phyloP scores from a whole-genome alignment of 2,888 invertebrate species.

The Scrobipalpa atriplicella region DNA sequence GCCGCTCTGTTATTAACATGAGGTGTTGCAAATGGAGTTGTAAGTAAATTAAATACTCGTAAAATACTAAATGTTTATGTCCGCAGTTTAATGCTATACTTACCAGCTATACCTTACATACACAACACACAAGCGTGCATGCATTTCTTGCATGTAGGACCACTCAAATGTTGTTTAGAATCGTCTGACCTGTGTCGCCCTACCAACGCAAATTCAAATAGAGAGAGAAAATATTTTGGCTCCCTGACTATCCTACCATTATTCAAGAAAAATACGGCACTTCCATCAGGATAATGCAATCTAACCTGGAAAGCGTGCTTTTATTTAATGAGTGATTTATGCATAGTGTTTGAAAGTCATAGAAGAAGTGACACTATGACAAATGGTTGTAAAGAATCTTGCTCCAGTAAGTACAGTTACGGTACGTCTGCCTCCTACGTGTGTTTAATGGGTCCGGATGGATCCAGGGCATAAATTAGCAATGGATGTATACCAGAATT shows the following conservation, averaged over 20 bases:
- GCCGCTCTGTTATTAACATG: background rate
- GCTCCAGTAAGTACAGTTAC: background rate
- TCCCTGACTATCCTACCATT: no score
- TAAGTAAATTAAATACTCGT: background rate
- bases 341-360: background rate
- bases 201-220: no score
- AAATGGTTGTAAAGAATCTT: background rate
- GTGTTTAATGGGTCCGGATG: background rate
- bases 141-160: no score
- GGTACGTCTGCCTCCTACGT: background rate
- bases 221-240: no score
- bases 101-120: background rate
- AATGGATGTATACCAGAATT: conserved; percentile 7
- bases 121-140: no score
- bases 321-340: background rate
- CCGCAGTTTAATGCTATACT: background rate
- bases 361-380: background rate
- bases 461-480: conserved; percentile 31
- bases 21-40: background rate
- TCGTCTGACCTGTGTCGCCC: no score
- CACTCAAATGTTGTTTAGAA: no score
- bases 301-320: background rate
- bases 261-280: no score
- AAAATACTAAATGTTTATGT: background rate
- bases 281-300: no score